These are phyloP conservation scores for Nibea coibor DNA, from an alignment of 2,113 vertebrate species.

Conservation along the genomic window DNA sequence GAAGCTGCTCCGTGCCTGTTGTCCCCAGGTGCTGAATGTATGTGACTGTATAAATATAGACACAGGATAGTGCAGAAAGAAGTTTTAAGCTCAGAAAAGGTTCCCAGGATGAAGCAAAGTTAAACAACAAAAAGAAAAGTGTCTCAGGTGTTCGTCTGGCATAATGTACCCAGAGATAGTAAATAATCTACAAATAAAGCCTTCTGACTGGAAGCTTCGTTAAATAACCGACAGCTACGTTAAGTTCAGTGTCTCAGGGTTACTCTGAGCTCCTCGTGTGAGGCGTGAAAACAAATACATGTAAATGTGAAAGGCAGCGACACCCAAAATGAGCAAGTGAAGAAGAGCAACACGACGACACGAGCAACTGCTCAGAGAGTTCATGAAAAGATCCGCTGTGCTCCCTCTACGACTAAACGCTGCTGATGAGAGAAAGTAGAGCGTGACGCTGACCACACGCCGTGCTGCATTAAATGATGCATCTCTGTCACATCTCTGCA, in stretches of 20 bases:
- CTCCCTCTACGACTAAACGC: constrained; percentile 19
- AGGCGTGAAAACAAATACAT: neutral
- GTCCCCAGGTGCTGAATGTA: neutral
- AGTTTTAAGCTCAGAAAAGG: neutral
- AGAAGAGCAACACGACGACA: neutral
- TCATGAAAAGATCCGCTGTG: neutral
- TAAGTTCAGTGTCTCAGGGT: constrained; percentile 6
- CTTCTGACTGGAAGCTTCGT: constrained; percentile 13
- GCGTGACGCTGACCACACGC: neutral
- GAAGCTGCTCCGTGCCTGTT: neutral
- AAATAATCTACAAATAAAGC: constrained; percentile 19
- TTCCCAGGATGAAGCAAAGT: neutral
- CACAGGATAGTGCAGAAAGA: neutral
- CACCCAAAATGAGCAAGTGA: neutral
- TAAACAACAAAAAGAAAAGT: constrained; percentile 35
- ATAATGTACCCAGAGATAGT: neutral
- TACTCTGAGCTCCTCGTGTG: neutral
- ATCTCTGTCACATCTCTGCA: constrained; percentile 16
- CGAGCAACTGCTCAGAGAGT: neutral
- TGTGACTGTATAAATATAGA: neutral
- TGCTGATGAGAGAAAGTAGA: neutral
- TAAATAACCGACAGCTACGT: constrained; percentile 14
- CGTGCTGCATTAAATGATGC: constrained; percentile 9
- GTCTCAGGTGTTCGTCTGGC: constrained; percentile 17
- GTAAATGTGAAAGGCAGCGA: constrained; percentile 1